These are phyloP conservation scores for Asbolus verrucosus DNA, from an alignment of 1,140 invertebrate species.

Conservation along the genomic window DNA sequence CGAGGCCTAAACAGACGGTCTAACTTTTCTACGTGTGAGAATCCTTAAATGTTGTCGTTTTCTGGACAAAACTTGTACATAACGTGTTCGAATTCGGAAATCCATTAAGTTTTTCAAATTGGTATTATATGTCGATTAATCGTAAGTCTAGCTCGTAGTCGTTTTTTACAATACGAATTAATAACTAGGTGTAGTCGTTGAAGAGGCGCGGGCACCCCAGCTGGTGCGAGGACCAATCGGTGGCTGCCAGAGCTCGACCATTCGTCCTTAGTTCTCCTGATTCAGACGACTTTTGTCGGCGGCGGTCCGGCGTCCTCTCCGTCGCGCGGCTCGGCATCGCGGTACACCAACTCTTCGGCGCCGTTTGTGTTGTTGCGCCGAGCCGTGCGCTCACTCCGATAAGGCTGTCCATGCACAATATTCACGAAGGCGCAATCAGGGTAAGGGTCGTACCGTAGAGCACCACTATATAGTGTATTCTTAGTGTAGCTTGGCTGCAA, in stretches of 20 bases:
- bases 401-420: constrained; percentile 65
- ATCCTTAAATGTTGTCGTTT: constrained; percentile 46
- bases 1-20: constrained; percentile 56
- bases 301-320: constrained; percentile 53
- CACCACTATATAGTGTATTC: constrained; percentile 57
- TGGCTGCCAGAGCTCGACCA: constrained; percentile 63
- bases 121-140: constrained; percentile 57
- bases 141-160: constrained; percentile 62
- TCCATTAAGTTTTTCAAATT: constrained; percentile 49
- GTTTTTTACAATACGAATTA: constrained; percentile 61
- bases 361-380: constrained; percentile 32
- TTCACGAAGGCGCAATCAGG: constrained; percentile 63
- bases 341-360: constrained; percentile 29
- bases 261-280: constrained; percentile 46
- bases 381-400: constrained; percentile 56
- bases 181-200: constrained; percentile 59
- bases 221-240: constrained; percentile 65
- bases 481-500: constrained; percentile 60
- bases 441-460: constrained; percentile 63
- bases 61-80: constrained; percentile 46
- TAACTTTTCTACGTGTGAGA: constrained; percentile 50
- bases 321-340: constrained; percentile 39
- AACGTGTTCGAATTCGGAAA: constrained; percentile 52
- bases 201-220: constrained; percentile 62
- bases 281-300: constrained; percentile 26